phyloP scores from a whole-genome alignment of 2,113 vertebrate genomes.

The Pygoscelis antarcticus region DNA sequence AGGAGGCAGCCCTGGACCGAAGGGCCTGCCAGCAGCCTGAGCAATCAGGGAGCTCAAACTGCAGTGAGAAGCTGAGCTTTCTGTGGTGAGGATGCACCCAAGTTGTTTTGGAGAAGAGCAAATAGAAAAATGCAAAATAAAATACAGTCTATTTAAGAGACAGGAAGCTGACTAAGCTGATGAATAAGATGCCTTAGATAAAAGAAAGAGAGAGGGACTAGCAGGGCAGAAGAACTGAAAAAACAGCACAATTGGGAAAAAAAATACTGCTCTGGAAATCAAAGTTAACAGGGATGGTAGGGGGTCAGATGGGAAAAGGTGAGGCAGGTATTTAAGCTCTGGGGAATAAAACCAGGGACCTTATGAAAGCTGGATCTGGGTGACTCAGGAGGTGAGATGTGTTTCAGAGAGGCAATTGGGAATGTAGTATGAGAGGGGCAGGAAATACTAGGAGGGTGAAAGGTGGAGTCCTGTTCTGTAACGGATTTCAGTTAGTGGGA shows the following conservation, averaged over 20 bases:
- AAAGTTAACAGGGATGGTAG: background rate
- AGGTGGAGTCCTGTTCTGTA: conserved; percentile 17
- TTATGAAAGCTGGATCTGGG: background rate
- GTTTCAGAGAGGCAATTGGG: background rate
- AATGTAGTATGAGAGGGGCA: background rate
- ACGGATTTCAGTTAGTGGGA: background rate
- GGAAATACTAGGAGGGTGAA: conserved; percentile 28
- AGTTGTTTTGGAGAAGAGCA: background rate
- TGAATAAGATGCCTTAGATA: background rate
- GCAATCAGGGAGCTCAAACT: background rate
- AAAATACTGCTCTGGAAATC: background rate
- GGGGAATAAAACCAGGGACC: background rate
- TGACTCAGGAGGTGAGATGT: background rate
- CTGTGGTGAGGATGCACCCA: background rate
- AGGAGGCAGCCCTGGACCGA: background rate
- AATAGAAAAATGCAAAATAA: background rate
- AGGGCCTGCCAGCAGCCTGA: background rate
- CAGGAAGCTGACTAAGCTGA: conserved; percentile 10
- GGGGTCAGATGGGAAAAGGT: background rate
- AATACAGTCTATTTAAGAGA: background rate
- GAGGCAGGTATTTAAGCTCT: background rate
- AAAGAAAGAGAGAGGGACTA: background rate
- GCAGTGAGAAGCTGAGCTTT: background rate
- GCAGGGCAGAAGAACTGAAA: background rate
- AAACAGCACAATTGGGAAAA: background rate